phyloP scores from a whole-genome alignment of 53 echinoderm and acorn worm species.

The Luidia sarsii region DNA sequence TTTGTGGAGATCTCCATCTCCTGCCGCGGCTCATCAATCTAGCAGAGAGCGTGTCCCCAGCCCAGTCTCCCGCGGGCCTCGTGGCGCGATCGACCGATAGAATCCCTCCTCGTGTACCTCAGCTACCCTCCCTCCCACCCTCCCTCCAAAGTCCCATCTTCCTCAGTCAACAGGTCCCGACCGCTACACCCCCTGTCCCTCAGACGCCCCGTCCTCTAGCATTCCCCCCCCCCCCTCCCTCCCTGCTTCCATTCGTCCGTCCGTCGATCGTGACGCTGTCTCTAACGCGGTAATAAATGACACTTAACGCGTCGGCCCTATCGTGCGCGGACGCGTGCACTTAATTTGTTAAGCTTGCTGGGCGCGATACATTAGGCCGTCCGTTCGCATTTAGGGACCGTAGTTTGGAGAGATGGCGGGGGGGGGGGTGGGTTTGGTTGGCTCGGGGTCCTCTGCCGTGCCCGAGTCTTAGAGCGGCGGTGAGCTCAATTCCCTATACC shows the following conservation, averaged over 20 bases:
- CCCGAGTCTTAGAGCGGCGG: background rate
- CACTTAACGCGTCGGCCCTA: background rate
- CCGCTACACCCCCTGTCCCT: background rate
- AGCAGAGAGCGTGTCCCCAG: background rate
- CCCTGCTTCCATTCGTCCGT: too few relatives aligned
- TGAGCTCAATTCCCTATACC: background rate
- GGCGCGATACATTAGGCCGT: constrained; percentile 42
- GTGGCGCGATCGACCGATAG: background rate
- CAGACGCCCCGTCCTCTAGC: background rate
- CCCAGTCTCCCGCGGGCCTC: background rate
- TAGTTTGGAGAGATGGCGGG: background rate
- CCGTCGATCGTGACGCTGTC: constrained; percentile 15
- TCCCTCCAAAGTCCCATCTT: background rate
- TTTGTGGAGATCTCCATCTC: constrained; percentile 43
- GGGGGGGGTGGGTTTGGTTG: background rate
- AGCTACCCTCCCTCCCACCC: background rate
- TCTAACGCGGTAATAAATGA: constrained; percentile 43
- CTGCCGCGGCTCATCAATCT: constrained; percentile 22
- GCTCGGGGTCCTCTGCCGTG: too few relatives aligned
- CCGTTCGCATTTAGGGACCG: constrained; percentile 38
- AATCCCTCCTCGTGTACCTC: background rate
- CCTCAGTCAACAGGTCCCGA: constrained; percentile 30
- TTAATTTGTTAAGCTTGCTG: constrained; percentile 55
- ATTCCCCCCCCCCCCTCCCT: too few relatives aligned
- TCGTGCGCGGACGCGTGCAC: constrained; percentile 21